Evolutionary conservation across 1,140 invertebrate species (phyloP).

Genomic region (Pygmarrhopalites habei): DNA sequence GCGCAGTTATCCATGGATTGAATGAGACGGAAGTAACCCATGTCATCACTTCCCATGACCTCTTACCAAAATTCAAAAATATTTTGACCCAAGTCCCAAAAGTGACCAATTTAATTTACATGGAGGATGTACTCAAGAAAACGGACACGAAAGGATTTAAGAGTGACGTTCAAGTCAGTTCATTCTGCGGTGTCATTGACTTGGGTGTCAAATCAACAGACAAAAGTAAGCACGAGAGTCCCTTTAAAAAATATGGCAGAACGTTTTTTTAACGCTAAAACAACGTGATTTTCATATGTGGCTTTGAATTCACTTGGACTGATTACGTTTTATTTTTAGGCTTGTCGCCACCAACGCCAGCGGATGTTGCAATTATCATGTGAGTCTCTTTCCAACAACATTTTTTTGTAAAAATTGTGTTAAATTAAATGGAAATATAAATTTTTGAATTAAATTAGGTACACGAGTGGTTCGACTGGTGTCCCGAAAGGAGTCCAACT

Average conservation of each 20-base stretch:
- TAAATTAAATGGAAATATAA: too few relatives aligned
- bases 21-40: conserved; percentile 91
- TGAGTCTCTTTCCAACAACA: too few relatives aligned
- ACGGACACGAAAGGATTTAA: conserved; percentile 62
- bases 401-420: too few relatives aligned
- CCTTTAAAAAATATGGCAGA: too few relatives aligned
- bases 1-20: conserved; percentile 89
- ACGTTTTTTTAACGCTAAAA: too few relatives aligned
- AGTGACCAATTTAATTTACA: conserved; percentile 74
- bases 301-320: too few relatives aligned
- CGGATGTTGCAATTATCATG: conserved; percentile 89
- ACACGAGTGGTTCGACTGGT: conserved; percentile 89
- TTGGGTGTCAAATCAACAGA: conserved; percentile 43
- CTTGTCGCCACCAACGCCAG: conserved; percentile 51
- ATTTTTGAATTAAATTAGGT: too few relatives aligned
- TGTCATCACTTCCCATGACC: conserved; percentile 80
- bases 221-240: too few relatives aligned
- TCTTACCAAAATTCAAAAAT: conserved; percentile 80
- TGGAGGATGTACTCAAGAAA: conserved; percentile 73
- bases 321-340: conserved; percentile 26
- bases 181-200: conserved; percentile 54
- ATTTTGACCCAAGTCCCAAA: conserved; percentile 60
- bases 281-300: too few relatives aligned
- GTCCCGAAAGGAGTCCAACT: conserved; percentile 77
- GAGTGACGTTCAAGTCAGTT: conserved; percentile 56